These are phyloP conservation scores for Varanus salvator DNA, from an alignment of 2,113 vertebrate species.

Conservation along the genomic window DNA sequence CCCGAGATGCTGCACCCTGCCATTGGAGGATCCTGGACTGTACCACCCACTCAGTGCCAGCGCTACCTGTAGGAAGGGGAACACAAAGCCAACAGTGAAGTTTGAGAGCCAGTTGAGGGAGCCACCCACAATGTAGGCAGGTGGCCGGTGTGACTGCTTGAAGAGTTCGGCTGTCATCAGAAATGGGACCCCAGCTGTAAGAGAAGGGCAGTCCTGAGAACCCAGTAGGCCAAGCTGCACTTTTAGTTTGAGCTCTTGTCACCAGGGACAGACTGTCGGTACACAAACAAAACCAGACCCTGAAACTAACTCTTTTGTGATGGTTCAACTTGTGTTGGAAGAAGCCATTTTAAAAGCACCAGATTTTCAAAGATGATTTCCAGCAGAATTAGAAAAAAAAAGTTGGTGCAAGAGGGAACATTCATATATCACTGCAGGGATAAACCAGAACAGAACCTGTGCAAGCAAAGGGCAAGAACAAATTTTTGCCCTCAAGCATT, in stretches of 20 bases:
- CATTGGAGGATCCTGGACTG: background rate
- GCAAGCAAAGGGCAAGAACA: background rate
- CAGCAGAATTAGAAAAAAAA: background rate
- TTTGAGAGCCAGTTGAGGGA: slow-evolving; percentile 94
- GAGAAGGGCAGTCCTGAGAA: background rate
- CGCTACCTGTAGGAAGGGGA: slow-evolving; percentile 90
- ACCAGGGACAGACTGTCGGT: background rate
- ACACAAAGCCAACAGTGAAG: slow-evolving; percentile 88
- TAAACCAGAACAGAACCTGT: background rate
- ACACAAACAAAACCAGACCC: background rate
- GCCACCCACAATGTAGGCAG: slow-evolving; percentile 87
- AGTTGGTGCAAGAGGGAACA: background rate
- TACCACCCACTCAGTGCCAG: background rate
- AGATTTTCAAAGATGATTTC: background rate
- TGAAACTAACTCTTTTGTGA: background rate
- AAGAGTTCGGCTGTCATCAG: slow-evolving; percentile 91
- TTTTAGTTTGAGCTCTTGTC: background rate
- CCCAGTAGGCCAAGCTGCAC: background rate
- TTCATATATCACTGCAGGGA: background rate
- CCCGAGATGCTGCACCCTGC: background rate
- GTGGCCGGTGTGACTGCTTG: slow-evolving; percentile 85
- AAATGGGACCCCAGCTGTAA: slow-evolving; percentile 85
- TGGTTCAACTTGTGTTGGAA: background rate
- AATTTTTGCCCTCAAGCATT: background rate
- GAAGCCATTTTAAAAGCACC: background rate